Conservation (phyloP, 37 sponge, comb jelly and placozoan genomes). For the Corticium candelabrum region DNA sequence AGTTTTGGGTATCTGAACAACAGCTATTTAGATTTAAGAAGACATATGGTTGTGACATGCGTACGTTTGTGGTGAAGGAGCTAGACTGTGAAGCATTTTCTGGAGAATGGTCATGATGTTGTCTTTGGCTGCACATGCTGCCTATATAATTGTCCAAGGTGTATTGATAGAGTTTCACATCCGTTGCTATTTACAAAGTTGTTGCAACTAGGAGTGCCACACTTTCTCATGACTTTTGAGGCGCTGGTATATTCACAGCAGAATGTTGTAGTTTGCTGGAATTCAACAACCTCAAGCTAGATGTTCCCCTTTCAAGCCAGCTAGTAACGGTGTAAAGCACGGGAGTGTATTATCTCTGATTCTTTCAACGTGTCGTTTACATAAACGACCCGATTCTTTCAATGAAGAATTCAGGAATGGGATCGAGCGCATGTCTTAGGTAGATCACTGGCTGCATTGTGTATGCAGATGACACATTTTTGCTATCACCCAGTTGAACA, state of each 20-base stretch:
- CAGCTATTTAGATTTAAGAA: background rate
- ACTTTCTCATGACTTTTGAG: background rate
- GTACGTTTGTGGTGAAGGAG: background rate
- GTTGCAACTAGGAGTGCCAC: background rate
- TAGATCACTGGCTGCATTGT: background rate
- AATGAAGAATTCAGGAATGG: background rate
- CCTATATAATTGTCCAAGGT: background rate
- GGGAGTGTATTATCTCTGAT: background rate
- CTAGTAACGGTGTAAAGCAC: background rate
- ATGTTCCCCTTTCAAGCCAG: background rate
- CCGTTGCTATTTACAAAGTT: background rate
- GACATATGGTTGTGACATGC: background rate
- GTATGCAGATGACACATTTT: background rate
- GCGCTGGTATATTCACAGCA: background rate
- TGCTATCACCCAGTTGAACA: background rate
- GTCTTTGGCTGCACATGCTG: too few relatives aligned
- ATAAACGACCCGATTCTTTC: background rate
- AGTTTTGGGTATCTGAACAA: background rate
- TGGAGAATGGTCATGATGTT: slow-evolving; percentile 1
- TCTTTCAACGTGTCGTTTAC: background rate
- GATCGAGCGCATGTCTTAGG: background rate
- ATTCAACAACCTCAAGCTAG: background rate
- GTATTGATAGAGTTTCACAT: background rate
- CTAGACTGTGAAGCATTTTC: background rate
- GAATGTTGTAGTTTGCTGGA: background rate